phyloP scores from a whole-genome alignment of 1,140 invertebrate species.

The Eueides isabella region DNA sequence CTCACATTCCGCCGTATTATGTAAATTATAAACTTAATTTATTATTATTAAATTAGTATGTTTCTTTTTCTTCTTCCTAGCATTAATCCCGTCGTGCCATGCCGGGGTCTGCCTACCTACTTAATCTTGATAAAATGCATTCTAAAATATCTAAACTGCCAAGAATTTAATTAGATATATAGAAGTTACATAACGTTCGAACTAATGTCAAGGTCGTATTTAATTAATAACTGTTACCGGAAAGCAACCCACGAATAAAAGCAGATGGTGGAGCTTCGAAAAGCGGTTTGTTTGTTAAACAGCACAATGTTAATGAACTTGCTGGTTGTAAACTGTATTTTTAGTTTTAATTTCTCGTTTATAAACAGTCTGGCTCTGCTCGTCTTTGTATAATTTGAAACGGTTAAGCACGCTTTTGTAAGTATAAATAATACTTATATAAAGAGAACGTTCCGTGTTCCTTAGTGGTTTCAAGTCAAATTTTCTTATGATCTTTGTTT shows the following conservation, averaged over 20 bases:
- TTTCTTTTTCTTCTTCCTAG: no score
- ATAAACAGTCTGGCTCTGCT: slow-evolving; percentile 21
- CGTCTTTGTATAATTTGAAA: slow-evolving; percentile 15
- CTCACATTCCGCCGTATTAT: no score
- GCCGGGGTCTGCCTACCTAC: no score
- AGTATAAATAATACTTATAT: not conserved
- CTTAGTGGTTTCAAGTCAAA: not conserved
- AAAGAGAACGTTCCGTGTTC: not conserved
- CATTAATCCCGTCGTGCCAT: no score
- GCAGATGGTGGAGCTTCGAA: slow-evolving; percentile 16
- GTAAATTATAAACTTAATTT: no score
- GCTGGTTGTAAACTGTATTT: slow-evolving; percentile 31
- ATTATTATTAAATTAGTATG: no score
- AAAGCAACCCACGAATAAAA: not conserved
- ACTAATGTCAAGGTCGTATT: not conserved
- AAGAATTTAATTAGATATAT: no score
- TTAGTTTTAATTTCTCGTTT: slow-evolving; percentile 39
- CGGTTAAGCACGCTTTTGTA: slow-evolving; percentile 1
- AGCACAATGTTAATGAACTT: slow-evolving; percentile 39
- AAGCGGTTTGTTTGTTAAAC: slow-evolving; percentile 30
- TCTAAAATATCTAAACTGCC: no score
- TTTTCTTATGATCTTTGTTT: not conserved
- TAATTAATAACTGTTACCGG: not conserved
- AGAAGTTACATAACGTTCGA: no score
- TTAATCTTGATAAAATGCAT: no score